Evolutionary conservation across 1,140 invertebrate genomes (phyloP).

Genomic region (Drosophila mauritiana): DNA sequence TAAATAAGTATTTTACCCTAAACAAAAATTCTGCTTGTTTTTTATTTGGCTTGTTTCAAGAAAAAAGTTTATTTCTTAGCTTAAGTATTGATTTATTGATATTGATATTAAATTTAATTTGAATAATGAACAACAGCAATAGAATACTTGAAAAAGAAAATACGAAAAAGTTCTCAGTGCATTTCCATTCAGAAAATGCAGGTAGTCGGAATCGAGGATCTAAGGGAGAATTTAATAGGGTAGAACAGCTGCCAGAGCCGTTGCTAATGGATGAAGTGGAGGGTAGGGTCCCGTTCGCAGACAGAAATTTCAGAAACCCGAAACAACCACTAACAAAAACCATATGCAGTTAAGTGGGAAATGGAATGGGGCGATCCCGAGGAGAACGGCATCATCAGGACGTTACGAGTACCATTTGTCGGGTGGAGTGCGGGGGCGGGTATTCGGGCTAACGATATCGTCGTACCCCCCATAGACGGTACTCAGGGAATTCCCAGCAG

Average conservation of each 20-base stretch:
- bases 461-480: conserved; percentile 18
- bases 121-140: too few species aligned
- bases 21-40: too few species aligned
- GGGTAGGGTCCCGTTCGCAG: conserved; percentile 42
- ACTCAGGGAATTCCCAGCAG: conserved; percentile 28
- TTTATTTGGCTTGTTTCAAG: neutral
- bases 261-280: conserved; percentile 49
- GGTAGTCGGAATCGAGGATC: conserved; percentile 50
- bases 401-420: conserved; percentile 13
- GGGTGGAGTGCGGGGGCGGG: conserved; percentile 30
- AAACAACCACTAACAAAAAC: conserved; percentile 57
- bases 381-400: conserved; percentile 17
- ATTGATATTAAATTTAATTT: too few species aligned
- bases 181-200: conserved; percentile 38
- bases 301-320: conserved; percentile 61
- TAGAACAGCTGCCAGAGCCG: conserved; percentile 60
- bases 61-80: too few species aligned
- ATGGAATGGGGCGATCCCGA: conserved; percentile 6
- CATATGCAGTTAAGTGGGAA: conserved; percentile 38
- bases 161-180: conserved; percentile 6
- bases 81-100: too few species aligned
- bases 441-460: conserved; percentile 1
- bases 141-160: too few species aligned
- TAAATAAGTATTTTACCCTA: neutral
- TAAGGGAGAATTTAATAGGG: conserved; percentile 45